Evolutionary conservation across 1,140 invertebrate genomes (phyloP).

Genomic region (Coelopa frigida): DNA sequence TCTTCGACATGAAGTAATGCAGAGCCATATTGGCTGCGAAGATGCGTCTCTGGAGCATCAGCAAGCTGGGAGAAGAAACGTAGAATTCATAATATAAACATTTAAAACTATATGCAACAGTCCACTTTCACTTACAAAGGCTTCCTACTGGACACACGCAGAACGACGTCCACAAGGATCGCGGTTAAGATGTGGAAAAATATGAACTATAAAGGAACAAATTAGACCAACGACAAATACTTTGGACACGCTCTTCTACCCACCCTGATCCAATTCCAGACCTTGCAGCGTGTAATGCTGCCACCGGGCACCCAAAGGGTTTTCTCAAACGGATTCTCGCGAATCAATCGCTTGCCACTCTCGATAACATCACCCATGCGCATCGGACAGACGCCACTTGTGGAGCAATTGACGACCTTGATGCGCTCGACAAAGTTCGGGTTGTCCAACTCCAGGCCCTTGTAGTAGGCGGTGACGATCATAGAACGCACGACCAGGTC

Average conservation of each 20-base stretch:
- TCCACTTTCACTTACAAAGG: conserved; percentile 59
- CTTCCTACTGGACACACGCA: conserved; percentile 53
- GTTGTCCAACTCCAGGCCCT: conserved; percentile 37
- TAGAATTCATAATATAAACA: conserved; percentile 2
- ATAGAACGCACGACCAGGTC: conserved; percentile 78
- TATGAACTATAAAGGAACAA: conserved; percentile 22
- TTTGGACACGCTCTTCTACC: conserved; percentile 2
- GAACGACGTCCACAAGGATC: conserved; percentile 26
- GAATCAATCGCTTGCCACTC: conserved; percentile 48
- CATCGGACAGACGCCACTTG: conserved; percentile 58
- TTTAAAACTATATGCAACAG: neutral
- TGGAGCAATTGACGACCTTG: conserved; percentile 61
- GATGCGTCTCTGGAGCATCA: conserved; percentile 72
- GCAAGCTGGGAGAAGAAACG: conserved; percentile 48
- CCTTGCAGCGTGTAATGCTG: conserved; percentile 45
- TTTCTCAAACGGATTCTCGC: conserved; percentile 56
- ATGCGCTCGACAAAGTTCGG: no score
- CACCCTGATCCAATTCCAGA: conserved; percentile 50
- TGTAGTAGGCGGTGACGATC: conserved; percentile 66
- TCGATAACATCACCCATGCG: conserved; percentile 54
- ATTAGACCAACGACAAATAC: no score
- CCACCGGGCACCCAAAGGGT: conserved; percentile 61
- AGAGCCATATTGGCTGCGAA: conserved; percentile 68
- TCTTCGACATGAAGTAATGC: conserved; percentile 68
- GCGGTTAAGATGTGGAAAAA: conserved; percentile 36